phyloP scores from a whole-genome alignment of 2,113 vertebrate species.

The Etheostoma cragini region DNA sequence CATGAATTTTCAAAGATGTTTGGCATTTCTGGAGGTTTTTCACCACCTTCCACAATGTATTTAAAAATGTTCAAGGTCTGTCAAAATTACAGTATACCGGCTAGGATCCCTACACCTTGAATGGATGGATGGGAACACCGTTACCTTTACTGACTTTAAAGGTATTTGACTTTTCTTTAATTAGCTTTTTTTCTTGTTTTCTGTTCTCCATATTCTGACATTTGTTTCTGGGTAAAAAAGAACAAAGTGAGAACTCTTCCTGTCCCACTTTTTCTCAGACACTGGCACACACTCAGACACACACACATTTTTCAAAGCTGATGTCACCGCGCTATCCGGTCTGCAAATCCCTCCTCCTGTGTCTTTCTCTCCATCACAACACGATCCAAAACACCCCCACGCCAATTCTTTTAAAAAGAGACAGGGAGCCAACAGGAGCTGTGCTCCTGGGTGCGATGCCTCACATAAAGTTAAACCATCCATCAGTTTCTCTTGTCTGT shows the following conservation, averaged over 20 bases:
- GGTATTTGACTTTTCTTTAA: not conserved
- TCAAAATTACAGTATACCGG: too few relatives aligned
- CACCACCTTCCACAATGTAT: too few relatives aligned
- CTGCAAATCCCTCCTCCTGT: conserved; percentile 79
- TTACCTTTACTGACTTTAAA: too few relatives aligned
- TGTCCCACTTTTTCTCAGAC: conserved; percentile 46
- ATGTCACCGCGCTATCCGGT: conserved; percentile 85
- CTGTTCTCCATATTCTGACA: not conserved
- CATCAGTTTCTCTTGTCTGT: conserved; percentile 31
- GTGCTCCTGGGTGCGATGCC: conserved; percentile 36
- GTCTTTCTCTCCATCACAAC: conserved; percentile 65
- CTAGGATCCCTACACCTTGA: too few relatives aligned
- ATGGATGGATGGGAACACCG: too few relatives aligned
- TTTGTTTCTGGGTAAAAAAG: conserved; percentile 2
- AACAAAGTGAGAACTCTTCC: conserved; percentile 60
- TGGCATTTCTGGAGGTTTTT: too few relatives aligned
- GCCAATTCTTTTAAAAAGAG: conserved; percentile 53
- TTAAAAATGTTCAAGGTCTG: too few relatives aligned
- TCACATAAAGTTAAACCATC: conserved; percentile 32
- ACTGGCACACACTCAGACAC: conserved; percentile 58
- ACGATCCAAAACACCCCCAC: conserved; percentile 40
- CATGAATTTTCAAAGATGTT: too few relatives aligned
- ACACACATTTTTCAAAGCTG: conserved; percentile 83
- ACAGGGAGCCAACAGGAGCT: conserved; percentile 46
- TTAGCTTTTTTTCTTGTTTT: not conserved